These are phyloP conservation scores for Camelus bactrianus DNA, from an alignment of 2,113 vertebrate species.

Conservation along the genomic window DNA sequence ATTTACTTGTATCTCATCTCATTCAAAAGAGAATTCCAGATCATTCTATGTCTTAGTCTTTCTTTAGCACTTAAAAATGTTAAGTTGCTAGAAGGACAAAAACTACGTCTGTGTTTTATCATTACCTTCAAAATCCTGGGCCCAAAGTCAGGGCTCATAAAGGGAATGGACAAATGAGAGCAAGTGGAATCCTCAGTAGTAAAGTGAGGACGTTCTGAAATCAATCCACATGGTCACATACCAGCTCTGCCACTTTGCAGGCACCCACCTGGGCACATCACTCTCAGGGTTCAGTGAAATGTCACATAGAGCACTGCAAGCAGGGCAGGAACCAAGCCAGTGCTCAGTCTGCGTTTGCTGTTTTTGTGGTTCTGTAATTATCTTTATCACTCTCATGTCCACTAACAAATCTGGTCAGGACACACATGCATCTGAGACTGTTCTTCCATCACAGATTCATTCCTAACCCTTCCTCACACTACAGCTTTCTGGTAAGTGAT, in stretches of 20 bases:
- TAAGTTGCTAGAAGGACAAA: not conserved
- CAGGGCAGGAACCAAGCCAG: not conserved
- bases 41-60: not conserved
- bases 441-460: not conserved
- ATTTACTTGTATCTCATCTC: not conserved
- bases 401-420: not conserved
- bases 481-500: not conserved
- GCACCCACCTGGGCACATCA: not conserved
- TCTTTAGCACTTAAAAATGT: not conserved
- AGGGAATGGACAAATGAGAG: not conserved
- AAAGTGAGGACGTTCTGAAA: not conserved
- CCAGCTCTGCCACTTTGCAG: not conserved
- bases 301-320: not conserved
- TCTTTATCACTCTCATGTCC: not conserved
- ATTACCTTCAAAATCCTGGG: not conserved
- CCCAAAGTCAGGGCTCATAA: not conserved
- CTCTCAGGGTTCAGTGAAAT: not conserved
- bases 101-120: not conserved
- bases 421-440: not conserved
- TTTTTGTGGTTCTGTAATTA: not conserved
- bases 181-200: accelerated
- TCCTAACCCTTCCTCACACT: not conserved
- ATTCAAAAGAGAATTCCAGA: not conserved
- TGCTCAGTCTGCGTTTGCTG: not conserved
- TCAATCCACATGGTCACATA: not conserved